phyloP scores from a whole-genome alignment of 1,140 invertebrate genomes.

The Saxidomus purpurata region DNA sequence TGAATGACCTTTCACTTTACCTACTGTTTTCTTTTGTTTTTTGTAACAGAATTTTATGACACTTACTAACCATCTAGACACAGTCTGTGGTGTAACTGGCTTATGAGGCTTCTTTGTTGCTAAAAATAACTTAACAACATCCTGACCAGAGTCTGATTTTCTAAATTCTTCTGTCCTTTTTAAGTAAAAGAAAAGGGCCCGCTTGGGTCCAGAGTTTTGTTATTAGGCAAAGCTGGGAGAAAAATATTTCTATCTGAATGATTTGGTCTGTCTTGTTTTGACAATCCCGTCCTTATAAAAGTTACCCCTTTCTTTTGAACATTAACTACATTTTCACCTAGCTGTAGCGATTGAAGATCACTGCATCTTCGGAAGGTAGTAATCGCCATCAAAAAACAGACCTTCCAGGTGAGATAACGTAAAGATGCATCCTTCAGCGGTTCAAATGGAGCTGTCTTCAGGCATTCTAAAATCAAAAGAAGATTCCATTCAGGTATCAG shows the following conservation, averaged over 20 bases:
- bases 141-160: no score
- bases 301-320: slow-evolving; percentile 51
- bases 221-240: slow-evolving; percentile 38
- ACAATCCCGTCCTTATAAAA: slow-evolving; percentile 51
- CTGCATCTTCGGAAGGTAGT: slow-evolving; percentile 48
- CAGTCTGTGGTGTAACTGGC: slow-evolving; percentile 16
- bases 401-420: slow-evolving; percentile 28
- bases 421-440: background rate
- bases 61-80: slow-evolving; percentile 7
- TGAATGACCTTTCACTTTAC: background rate
- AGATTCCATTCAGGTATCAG: slow-evolving; percentile 47
- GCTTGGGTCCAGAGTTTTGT: slow-evolving; percentile 57
- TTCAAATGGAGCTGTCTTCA: slow-evolving; percentile 25
- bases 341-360: slow-evolving; percentile 35
- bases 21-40: background rate
- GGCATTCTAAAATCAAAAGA: slow-evolving; percentile 25
- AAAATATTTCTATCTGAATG: slow-evolving; percentile 57
- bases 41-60: background rate
- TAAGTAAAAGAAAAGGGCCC: slow-evolving; percentile 27
- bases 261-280: slow-evolving; percentile 54
- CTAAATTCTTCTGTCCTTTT: slow-evolving; percentile 47
- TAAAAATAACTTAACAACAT: slow-evolving; percentile 50
- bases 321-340: slow-evolving; percentile 41
- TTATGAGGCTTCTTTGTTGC: slow-evolving; percentile 34
- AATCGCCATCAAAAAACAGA: background rate